Base-by-base conservation (phyloP, 2,888 invertebrate species). In the Drosophila sordidula region DNA sequence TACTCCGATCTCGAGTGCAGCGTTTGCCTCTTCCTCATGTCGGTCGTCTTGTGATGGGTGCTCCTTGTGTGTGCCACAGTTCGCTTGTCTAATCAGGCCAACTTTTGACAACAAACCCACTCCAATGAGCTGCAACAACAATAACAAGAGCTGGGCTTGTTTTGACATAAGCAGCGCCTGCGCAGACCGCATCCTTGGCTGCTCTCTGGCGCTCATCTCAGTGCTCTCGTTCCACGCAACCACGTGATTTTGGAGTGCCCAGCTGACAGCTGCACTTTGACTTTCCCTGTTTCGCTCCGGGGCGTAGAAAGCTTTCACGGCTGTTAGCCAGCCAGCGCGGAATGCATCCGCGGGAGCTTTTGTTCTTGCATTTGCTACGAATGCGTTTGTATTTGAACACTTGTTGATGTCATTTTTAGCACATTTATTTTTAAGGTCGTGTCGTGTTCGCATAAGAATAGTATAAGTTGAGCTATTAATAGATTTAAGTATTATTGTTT, bases 121-220 rank as follows among this genome's bases (percentile, higher is more conserved):
- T 50, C 59, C 73, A 74, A 51, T 42, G 47, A 38, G 39, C 29
- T 44, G 39, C 41, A 73, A 50, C 44, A 42, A 39, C 8, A 55
- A 26, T 11, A 46, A 44, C 25, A 46, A 64, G 52, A 25, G 50
- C 46, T 56, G 45, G 38, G 36, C 65, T 57, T 75, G 52, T 76
- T 86, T 85, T 88, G 87, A 83, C 87, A 63, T 50, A 59, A 64
- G 52, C 41, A 57, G 66, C 81, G 75, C 75, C 74, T 80, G 89
- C 89, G 84, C 36, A 38, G 1, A 38, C 11, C 49, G 12, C 39
- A 64, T 64, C 69, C 71, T 61, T 45, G 4, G 11, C 29, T 9
- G 25, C 41, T 52, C 47, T 69, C 25, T 22, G 26, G 9, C 34
- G 38, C 54, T 32, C 49, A 36, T 5, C 18, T n/a, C 16, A 1